A percentile compares a stretch with the other conserved stretches of the same genome.
phyloP scores from a whole-genome alignment of 2,797 vertebrate species.

The Numenius phaeopus region DNA sequence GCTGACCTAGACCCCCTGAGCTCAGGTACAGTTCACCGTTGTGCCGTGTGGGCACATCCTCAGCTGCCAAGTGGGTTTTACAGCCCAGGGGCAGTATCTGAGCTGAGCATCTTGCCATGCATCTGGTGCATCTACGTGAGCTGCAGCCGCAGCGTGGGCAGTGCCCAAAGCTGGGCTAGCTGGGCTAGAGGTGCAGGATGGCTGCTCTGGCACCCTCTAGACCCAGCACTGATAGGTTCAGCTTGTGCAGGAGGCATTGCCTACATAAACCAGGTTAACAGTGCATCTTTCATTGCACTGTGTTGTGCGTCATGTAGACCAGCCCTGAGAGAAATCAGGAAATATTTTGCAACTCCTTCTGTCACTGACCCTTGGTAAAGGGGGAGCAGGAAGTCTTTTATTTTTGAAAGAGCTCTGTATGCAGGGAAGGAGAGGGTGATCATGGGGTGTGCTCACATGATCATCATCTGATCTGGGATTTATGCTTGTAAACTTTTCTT shows the following conservation, averaged over 20 bases:
- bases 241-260: not conserved
- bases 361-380: not conserved
- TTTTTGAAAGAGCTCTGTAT: conserved; percentile 16
- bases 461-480: conserved; percentile 32
- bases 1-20: rapidly evolving
- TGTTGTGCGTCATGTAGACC: not conserved
- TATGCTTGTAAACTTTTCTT: conserved; percentile 8
- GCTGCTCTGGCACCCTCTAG: not conserved
- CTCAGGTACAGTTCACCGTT: not conserved
- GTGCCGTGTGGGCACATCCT: rapidly evolving
- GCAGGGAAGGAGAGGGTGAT: not conserved
- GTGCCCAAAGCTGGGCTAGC: not conserved
- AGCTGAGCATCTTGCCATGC: rapidly evolving
- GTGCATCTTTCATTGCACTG: not conserved
- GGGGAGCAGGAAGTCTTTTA: not conserved
- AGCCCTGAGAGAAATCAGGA: not conserved
- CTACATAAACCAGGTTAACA: not conserved
- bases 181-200: not conserved
- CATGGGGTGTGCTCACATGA: conserved; percentile 17
- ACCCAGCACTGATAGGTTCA: rapidly evolving
- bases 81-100: not conserved
- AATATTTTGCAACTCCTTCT: not conserved
- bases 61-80: not conserved
- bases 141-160: not conserved
- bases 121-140: rapidly evolving